Percentiles rank a stretch among this genome's conserved stretches.
Conservation (phyloP, 2,888 invertebrate species). For the Arctia plantaginis region DNA sequence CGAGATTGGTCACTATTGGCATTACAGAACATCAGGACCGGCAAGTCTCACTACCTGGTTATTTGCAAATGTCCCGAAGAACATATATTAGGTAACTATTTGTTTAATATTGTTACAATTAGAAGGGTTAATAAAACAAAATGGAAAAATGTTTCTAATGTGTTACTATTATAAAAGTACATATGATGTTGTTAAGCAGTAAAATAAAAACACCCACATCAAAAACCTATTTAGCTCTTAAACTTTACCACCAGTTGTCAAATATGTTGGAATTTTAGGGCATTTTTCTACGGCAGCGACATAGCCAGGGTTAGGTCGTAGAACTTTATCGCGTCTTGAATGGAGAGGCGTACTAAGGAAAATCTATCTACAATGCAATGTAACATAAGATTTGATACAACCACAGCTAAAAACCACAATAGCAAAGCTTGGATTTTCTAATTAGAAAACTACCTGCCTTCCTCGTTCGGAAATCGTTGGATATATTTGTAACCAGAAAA, state of each 20-base stretch:
- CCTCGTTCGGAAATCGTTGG: not conserved
- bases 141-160: too few species aligned
- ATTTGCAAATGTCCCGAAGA: constrained; percentile 96
- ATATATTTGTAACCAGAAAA: not conserved
- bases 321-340: not conserved
- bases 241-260: not conserved
- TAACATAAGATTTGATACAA: not conserved
- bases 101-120: not conserved
- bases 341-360: not conserved
- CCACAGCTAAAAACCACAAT: not conserved
- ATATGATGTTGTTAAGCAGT: too few species aligned
- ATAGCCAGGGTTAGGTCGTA: not conserved
- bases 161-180: too few species aligned
- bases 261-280: not conserved
- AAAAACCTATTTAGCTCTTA: too few species aligned
- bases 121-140: not conserved
- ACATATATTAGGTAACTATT: constrained; percentile 90
- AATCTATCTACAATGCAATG: not conserved
- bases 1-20: constrained; percentile 97
- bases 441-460: not conserved
- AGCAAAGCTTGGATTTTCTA: not conserved
- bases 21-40: constrained; percentile 95
- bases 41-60: constrained; percentile 97
- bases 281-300: too few species aligned
- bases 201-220: not conserved